These are phyloP conservation scores for Thymelicus sylvestris DNA, from an alignment of 2,888 invertebrate genomes.

Conservation along the genomic window DNA sequence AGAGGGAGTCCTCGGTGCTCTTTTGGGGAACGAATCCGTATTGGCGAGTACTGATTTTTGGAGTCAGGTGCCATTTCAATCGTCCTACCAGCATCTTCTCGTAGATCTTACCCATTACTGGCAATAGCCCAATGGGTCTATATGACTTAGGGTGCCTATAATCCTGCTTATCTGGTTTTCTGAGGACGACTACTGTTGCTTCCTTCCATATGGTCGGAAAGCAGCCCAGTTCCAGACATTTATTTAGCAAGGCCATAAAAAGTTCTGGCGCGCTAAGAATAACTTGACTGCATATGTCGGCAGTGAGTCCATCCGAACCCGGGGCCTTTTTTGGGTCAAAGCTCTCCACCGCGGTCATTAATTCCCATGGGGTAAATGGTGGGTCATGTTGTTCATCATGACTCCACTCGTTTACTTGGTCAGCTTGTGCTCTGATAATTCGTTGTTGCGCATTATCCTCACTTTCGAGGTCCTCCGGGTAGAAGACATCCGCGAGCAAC, in stretches of 20 bases:
- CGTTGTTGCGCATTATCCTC: slow-evolving; percentile 31
- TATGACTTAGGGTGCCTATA: slow-evolving; percentile 32
- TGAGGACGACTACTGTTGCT: neutral
- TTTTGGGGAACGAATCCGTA: slow-evolving; percentile 37
- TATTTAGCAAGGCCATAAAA: slow-evolving; percentile 16
- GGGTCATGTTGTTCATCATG: slow-evolving; percentile 29
- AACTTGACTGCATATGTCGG: slow-evolving; percentile 20
- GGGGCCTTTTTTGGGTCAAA: slow-evolving; percentile 38
- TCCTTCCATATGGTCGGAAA: slow-evolving; percentile 14
- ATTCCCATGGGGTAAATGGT: slow-evolving; percentile 36
- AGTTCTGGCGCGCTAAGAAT: neutral
- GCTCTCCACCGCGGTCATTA: neutral
- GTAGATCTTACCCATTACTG: slow-evolving; percentile 36
- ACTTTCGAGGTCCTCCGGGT: slow-evolving; percentile 15
- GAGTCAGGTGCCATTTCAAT: slow-evolving; percentile 9
- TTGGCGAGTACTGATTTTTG: too few species aligned
- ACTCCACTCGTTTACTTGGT: neutral
- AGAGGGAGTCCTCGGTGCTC: neutral
- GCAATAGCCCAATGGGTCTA: slow-evolving; percentile 38
- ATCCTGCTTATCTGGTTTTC: slow-evolving; percentile 31
- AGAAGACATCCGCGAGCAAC: slow-evolving; percentile 22
- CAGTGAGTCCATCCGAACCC: slow-evolving; percentile 22
- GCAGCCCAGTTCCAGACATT: slow-evolving; percentile 11
- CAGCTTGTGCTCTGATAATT: slow-evolving; percentile 4
- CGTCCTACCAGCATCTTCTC: slow-evolving; percentile 37